phyloP scores from a whole-genome alignment of 2,113 vertebrate species.

The Poeciliopsis occidentalis region DNA sequence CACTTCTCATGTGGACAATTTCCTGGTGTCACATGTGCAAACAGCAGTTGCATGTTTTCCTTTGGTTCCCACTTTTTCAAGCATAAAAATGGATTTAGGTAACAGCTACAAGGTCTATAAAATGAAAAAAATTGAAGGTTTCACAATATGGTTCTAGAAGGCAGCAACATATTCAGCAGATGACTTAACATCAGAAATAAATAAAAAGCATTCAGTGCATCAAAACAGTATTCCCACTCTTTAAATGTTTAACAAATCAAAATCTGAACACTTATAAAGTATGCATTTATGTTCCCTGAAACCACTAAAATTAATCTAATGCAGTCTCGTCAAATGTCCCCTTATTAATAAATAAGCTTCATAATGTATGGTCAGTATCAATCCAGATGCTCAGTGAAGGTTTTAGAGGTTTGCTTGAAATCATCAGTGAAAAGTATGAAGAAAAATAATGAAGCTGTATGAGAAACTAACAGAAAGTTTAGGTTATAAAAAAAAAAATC shows the following conservation, averaged over 20 bases:
- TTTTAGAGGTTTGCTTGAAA: not conserved
- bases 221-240: not conserved
- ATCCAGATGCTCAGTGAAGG: not conserved
- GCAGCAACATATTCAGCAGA: not conserved
- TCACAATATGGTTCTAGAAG: not conserved
- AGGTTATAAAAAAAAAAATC: no score
- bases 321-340: not conserved
- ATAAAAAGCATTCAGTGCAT: not conserved
- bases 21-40: not conserved
- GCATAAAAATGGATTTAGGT: not conserved
- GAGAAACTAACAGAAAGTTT: no score
- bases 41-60: not conserved
- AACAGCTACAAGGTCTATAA: not conserved
- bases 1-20: not conserved
- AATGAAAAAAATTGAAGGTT: not conserved
- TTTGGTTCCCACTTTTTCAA: not conserved
- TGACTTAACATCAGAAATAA: not conserved
- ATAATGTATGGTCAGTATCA: not conserved
- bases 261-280: no score
- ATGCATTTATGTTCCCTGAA: no score
- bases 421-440: not conserved
- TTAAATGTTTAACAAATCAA: not conserved
- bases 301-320: not conserved
- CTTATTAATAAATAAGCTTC: not conserved
- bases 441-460: not conserved